These are phyloP conservation scores for Oryzias woworae DNA, from an alignment of 2,113 vertebrate genomes.

Conservation along the genomic window DNA sequence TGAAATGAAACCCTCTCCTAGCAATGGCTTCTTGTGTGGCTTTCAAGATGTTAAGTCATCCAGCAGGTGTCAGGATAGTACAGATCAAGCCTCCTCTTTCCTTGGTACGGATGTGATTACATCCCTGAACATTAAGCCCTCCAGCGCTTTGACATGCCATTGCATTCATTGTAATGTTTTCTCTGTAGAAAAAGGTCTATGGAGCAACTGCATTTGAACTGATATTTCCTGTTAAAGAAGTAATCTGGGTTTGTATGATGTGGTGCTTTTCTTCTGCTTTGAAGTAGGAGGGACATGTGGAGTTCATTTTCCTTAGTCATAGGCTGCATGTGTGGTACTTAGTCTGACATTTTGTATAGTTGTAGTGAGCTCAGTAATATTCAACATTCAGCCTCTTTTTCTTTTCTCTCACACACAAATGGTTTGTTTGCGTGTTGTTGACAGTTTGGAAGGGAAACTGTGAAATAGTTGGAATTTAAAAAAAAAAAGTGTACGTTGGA, in stretches of 20 bases:
- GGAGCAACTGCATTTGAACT: conserved; percentile 1
- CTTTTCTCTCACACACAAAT: conserved; percentile 35
- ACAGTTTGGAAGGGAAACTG: conserved; percentile 2
- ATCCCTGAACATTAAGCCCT: not conserved
- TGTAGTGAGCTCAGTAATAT: conserved; percentile 31
- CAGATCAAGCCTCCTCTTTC: conserved; percentile 27
- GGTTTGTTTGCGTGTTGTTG: conserved; percentile 15
- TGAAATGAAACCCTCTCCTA: too few relatives aligned
- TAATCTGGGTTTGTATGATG: conserved; percentile 23
- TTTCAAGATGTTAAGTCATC: conserved; percentile 1
- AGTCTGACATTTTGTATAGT: conserved; percentile 48
- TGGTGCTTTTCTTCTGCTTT: conserved; percentile 36
- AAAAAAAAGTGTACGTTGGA: too few relatives aligned
- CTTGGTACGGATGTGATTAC: not conserved
- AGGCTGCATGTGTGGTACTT: conserved; percentile 58
- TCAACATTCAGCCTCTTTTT: conserved; percentile 15
- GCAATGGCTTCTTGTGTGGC: not conserved
- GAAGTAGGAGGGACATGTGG: conserved; percentile 59
- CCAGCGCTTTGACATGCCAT: conserved; percentile 3
- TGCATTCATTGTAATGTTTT: not conserved
- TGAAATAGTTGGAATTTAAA: too few relatives aligned
- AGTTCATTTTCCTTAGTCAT: conserved; percentile 51
- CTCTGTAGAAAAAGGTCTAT: not conserved
- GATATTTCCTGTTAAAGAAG: conserved; percentile 3
- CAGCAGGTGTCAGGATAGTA: conserved; percentile 62